Evolutionary conservation across 2,888 invertebrate genomes (phyloP), one percentile per base, ranked within the genome.

Genomic region (Laspeyria flexula): DNA sequence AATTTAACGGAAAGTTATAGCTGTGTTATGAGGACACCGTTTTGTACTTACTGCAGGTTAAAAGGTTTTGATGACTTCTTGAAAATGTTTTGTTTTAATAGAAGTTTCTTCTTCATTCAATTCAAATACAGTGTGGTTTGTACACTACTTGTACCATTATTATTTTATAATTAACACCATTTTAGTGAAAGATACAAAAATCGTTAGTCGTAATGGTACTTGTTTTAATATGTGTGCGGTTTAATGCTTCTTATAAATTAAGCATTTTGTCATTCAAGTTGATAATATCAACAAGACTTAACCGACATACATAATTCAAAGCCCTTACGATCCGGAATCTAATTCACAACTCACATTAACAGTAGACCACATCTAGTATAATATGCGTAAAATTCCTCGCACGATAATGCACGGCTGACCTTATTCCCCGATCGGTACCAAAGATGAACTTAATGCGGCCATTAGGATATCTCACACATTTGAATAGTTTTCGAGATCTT

Each of bases 391-490:
- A 57, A 51, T 56, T 72, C 68, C 48, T 44, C 29, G 49, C 50
- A 41, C 70, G 77, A 77, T 83, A 83, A 81, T 79, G 75, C 73
- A 75, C 58, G 59, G 58, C 58, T 73, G 71, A 77, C 79, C 79
- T 78, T 75, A 75, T 77, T 80, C 72, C 55, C 58, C 71, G 82
- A 84, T 83, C 79, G 83, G 74, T 49, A 75, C 75, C 73, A 74
- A 80, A 85, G 82, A 84, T 83, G 83, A 79, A 77, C 77, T 78
- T 83, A 83, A 85, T 84, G 75, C 78, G 51, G 65, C 83, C 77
- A 83, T 85, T 85, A 84, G 78, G 82, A 84, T 83, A 84, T 85
- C 81, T 81, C 74, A 76, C 75, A 75, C 77, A 80, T 85, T 85
- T 75, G 78, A 81, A 84, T 80, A 83, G 81, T 80, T 81, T 64